A percentile compares a stretch with the other conserved stretches of the same genome.
phyloP scores from a whole-genome alignment of 2,888 invertebrate genomes.

The Thera britannica region DNA sequence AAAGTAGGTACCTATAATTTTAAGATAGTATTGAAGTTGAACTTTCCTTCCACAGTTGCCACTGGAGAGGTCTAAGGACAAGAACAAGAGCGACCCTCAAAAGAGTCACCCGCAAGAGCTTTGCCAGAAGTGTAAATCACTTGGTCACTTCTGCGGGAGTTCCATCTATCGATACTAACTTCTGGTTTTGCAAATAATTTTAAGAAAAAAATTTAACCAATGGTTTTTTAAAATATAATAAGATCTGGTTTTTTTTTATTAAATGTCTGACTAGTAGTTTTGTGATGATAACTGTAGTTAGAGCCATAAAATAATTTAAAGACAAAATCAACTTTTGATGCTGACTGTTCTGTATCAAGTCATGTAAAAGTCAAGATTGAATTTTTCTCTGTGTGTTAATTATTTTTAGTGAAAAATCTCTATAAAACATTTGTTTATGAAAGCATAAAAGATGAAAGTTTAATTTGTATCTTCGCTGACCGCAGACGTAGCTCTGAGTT shows the following conservation, averaged over 20 bases:
- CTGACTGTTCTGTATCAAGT: too few relatives aligned
- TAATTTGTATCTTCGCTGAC: constrained; percentile 22
- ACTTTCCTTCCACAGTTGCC: constrained; percentile 13
- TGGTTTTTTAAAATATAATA: too few relatives aligned
- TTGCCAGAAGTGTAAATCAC: constrained; percentile 21
- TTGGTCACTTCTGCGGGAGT: constrained; percentile 19
- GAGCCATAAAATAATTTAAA: too few relatives aligned
- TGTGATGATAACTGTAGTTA: too few relatives aligned
- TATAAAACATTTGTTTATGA: neutral
- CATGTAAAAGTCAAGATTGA: too few relatives aligned
- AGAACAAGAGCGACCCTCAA: constrained; percentile 10
- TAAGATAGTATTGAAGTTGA: neutral
- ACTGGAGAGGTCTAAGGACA: constrained; percentile 8
- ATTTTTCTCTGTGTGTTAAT: too few relatives aligned
- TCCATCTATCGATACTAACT: constrained; percentile 6
- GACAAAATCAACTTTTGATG: too few relatives aligned
- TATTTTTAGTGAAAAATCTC: neutral
- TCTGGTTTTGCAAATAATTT: neutral
- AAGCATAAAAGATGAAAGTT: neutral
- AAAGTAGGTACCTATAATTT: too few relatives aligned
- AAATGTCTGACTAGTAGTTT: too few relatives aligned
- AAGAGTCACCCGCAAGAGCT: constrained; percentile 20
- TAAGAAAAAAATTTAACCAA: too few relatives aligned
- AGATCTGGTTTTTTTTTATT: too few relatives aligned
- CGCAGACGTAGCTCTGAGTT: constrained; percentile 22